Conservation (phyloP, 2,888 invertebrate species). For the Pterostichus madidus region DNA sequence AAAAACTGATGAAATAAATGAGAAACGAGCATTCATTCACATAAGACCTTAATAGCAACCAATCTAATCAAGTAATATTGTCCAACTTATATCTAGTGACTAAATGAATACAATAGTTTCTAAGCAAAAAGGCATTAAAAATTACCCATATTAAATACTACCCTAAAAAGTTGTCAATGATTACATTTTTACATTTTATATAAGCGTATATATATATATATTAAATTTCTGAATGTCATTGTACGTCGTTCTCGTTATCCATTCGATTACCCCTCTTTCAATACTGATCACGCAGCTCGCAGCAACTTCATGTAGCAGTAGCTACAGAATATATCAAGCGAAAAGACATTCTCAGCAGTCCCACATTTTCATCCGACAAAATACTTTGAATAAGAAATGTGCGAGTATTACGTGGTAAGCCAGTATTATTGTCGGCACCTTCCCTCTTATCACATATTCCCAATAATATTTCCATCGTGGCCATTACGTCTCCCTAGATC, state of each 20-base stretch:
- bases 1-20: too few relatives aligned
- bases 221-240: conserved; percentile 8
- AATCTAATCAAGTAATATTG: too few relatives aligned
- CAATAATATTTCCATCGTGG: conserved; percentile 64
- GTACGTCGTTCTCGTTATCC: conserved; percentile 38
- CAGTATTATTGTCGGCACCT: conserved; percentile 63
- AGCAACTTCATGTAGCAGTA: conserved; percentile 10
- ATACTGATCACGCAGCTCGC: conserved; percentile 1
- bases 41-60: too few relatives aligned
- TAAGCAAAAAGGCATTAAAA: too few relatives aligned
- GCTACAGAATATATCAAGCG: conserved; percentile 47
- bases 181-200: too few relatives aligned
- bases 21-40: too few relatives aligned
- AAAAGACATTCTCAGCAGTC: conserved; percentile 33
- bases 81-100: too few relatives aligned
- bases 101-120: too few relatives aligned
- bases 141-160: not conserved
- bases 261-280: conserved; percentile 13
- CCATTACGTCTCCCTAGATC: conserved; percentile 55
- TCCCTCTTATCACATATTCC: conserved; percentile 64
- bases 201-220: not conserved
- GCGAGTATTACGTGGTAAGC: conserved; percentile 61
- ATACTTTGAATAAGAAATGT: conserved; percentile 66
- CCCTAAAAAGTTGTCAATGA: not conserved
- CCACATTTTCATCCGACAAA: conserved; percentile 62